A percentile compares a stretch with the other conserved stretches of the same genome.
These are phyloP conservation scores for Hirudinaria manillensis DNA, from an alignment of 2,888 invertebrate species.

Conservation along the genomic window DNA sequence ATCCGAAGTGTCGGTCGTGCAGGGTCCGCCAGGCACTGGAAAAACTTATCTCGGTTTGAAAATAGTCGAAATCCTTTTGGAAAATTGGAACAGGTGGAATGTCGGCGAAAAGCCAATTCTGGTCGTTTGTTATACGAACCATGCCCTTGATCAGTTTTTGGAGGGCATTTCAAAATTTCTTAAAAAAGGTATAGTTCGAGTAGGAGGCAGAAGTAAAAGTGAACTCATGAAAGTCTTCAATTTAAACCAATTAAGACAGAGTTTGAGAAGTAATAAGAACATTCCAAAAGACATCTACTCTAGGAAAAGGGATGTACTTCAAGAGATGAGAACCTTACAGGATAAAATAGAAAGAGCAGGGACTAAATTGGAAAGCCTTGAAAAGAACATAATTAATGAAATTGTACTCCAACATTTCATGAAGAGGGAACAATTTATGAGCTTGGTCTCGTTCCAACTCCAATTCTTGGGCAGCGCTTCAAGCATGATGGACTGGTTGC, in stretches of 20 bases:
- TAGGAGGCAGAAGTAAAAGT: slow-evolving; percentile 46
- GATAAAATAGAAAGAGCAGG: slow-evolving; percentile 26
- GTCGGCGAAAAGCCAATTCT: slow-evolving; percentile 45
- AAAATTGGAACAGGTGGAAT: slow-evolving; percentile 57
- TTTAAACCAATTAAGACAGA: slow-evolving; percentile 28
- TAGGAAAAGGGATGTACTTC: slow-evolving; percentile 5
- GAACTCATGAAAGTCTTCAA: slow-evolving; percentile 42
- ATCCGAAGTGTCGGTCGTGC: slow-evolving; percentile 49
- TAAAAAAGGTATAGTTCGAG: slow-evolving; percentile 44
- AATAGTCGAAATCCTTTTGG: slow-evolving; percentile 63
- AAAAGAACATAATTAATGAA: slow-evolving; percentile 44
- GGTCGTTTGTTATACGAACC: slow-evolving; percentile 53
- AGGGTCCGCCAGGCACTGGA: slow-evolving; percentile 77
- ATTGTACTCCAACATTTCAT: slow-evolving; percentile 38
- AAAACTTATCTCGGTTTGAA: slow-evolving; percentile 75
- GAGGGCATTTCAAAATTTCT: slow-evolving; percentile 48
- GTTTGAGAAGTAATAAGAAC: slow-evolving; percentile 13
- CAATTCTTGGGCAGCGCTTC: neutral
- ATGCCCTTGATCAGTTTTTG: slow-evolving; percentile 53
- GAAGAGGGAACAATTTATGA: slow-evolving; percentile 18
- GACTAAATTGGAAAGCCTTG: slow-evolving; percentile 37
- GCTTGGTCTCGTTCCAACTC: neutral
- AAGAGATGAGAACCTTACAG: slow-evolving; percentile 32
- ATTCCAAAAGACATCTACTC: slow-evolving; percentile 26
- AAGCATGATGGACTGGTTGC: neutral